phyloP scores from a whole-genome alignment of 2,113 vertebrate species.

The Sapayoa aenigma region DNA sequence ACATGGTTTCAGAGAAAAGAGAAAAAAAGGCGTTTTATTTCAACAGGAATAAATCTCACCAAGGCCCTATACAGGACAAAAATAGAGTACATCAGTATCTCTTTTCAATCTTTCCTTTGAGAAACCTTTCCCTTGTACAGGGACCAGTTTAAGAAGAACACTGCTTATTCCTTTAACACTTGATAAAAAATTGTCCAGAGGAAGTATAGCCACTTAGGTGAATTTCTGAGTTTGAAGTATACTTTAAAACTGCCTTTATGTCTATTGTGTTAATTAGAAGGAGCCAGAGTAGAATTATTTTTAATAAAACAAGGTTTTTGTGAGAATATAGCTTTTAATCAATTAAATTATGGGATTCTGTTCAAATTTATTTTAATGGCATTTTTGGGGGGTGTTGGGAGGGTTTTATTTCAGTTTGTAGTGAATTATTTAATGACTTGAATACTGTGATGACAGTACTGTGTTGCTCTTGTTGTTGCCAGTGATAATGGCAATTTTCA shows the following conservation, averaged over 20 bases:
- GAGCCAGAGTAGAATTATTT: not conserved
- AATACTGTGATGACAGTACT: not conserved
- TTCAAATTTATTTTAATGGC: not conserved
- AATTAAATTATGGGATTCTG: not conserved
- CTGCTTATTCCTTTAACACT: not conserved
- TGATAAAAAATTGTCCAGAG: not conserved
- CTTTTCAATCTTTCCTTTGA: constrained; percentile 19
- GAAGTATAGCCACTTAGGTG: not conserved
- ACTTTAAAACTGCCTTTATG: not conserved
- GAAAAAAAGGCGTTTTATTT: constrained; percentile 54
- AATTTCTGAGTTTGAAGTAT: not conserved
- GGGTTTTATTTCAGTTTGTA: not conserved
- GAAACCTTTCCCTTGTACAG: not conserved
- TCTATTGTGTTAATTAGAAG: not conserved
- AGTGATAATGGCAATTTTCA: not conserved
- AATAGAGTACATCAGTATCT: not conserved
- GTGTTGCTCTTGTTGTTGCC: not conserved
- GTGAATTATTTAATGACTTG: not conserved
- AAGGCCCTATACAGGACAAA: not conserved
- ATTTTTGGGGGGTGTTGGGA: rapidly evolving
- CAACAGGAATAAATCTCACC: not conserved
- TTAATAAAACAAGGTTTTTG: not conserved
- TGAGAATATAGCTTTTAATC: not conserved
- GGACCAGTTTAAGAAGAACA: not conserved
- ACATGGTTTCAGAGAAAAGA: not conserved